Conservation (phyloP, 2,797 vertebrate genomes). For the Todus mexicanus region DNA sequence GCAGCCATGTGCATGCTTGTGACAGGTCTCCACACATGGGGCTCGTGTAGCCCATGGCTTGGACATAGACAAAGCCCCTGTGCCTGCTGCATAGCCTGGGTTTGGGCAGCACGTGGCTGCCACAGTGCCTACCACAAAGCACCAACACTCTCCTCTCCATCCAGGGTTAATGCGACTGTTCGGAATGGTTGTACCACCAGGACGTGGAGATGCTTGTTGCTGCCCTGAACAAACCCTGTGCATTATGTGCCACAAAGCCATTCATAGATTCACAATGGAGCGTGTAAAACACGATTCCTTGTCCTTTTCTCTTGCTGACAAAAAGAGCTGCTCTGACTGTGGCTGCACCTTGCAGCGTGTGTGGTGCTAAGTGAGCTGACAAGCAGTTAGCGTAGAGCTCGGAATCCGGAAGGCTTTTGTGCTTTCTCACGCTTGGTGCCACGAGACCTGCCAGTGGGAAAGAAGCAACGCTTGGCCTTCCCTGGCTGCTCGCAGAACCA, state of each 20-base stretch:
- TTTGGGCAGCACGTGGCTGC: neutral
- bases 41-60: rapidly evolving
- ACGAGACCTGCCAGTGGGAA: neutral
- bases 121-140: neutral
- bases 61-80: rapidly evolving
- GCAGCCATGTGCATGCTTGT: rapidly evolving
- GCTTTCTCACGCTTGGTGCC: neutral
- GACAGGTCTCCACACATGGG: neutral
- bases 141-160: neutral
- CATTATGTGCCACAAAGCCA: neutral
- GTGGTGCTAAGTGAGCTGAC: neutral
- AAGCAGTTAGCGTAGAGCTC: neutral
- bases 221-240: neutral
- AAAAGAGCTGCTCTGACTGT: neutral
- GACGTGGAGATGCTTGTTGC: neutral
- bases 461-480: neutral
- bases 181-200: neutral
- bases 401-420: neutral
- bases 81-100: neutral
- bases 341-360: neutral
- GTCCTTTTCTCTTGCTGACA: neutral
- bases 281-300: neutral
- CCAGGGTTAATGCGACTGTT: neutral
- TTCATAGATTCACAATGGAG: neutral
- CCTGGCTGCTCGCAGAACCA: neutral